phyloP scores from a whole-genome alignment of 2,113 vertebrate species.

The Picathartes gymnocephalus region DNA sequence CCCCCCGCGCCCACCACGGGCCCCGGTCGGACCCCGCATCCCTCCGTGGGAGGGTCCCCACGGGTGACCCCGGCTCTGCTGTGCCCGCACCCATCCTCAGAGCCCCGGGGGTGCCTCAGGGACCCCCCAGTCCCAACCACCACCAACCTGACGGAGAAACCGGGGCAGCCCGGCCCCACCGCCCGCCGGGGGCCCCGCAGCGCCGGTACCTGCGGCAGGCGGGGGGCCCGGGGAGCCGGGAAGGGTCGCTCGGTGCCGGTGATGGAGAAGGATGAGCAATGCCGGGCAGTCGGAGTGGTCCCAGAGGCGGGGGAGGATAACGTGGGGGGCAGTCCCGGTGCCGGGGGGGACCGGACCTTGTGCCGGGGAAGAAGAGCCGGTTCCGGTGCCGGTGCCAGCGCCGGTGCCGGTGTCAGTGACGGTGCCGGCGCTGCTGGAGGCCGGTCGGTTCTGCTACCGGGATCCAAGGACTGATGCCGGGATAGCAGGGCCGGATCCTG shows the following conservation, averaged over 20 bases:
- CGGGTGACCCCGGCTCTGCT: not conserved
- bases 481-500: not conserved
- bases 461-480: not conserved
- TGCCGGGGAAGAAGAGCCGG: not conserved
- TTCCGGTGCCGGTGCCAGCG: not conserved
- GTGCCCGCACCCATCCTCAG: not conserved
- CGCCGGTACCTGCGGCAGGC: constrained; percentile 3
- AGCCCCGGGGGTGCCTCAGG: not conserved
- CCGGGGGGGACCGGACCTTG: not conserved
- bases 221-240: not conserved
- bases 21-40: not conserved
- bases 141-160: not conserved
- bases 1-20: not conserved
- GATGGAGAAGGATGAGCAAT: not conserved
- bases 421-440: not conserved
- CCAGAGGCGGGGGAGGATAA: not conserved
- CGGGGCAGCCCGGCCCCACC: not conserved
- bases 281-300: not conserved
- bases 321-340: not conserved
- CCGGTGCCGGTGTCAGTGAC: not conserved
- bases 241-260: not conserved
- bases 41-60: not conserved
- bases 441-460: not conserved
- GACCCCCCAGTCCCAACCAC: not conserved
- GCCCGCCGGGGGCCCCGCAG: not conserved